Percentiles rank a stretch among this genome's conserved stretches.
Conservation (phyloP, 2,113 vertebrate species). For the Kryptolebias marmoratus region DNA sequence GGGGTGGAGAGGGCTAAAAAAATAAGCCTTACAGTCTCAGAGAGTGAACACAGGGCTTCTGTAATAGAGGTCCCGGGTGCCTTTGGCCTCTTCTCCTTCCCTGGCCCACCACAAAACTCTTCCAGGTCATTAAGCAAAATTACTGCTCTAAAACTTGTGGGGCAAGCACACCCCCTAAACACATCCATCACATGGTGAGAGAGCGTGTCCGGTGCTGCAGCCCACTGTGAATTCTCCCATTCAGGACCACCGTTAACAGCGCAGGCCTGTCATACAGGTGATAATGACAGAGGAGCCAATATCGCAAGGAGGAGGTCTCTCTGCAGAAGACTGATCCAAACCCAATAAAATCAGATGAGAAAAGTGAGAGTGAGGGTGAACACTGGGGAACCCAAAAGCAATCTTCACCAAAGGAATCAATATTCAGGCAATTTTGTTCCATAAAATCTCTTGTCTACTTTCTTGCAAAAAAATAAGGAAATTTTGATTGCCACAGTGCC, state of each 20-base stretch:
- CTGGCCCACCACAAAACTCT: slow-evolving; percentile 27
- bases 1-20: not conserved
- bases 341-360: slow-evolving; percentile 9
- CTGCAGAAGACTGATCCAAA: slow-evolving; percentile 17
- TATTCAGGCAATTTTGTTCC: slow-evolving; percentile 23
- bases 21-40: slow-evolving; percentile 19
- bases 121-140: slow-evolving; percentile 70
- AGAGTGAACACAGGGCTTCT: slow-evolving; percentile 24
- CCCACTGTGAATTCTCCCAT: slow-evolving; percentile 27
- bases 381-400: slow-evolving; percentile 21
- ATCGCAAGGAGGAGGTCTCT: slow-evolving; percentile 11
- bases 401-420: slow-evolving; percentile 46
- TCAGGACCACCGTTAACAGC: slow-evolving; percentile 20
- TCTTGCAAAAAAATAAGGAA: not conserved
- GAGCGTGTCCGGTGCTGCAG: slow-evolving; percentile 5
- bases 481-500: not conserved
- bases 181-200: slow-evolving; percentile 57
- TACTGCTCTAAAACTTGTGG: slow-evolving; percentile 64
- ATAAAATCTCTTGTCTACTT: not conserved
- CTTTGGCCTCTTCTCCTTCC: slow-evolving; percentile 14
- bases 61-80: slow-evolving; percentile 35
- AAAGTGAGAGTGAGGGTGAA: slow-evolving; percentile 15
- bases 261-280: slow-evolving; percentile 31
- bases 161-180: slow-evolving; percentile 37
- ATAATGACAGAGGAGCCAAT: slow-evolving; percentile 53